phyloP scores from a whole-genome alignment of 2,797 vertebrate species.

The Trematomus bernacchii region DNA sequence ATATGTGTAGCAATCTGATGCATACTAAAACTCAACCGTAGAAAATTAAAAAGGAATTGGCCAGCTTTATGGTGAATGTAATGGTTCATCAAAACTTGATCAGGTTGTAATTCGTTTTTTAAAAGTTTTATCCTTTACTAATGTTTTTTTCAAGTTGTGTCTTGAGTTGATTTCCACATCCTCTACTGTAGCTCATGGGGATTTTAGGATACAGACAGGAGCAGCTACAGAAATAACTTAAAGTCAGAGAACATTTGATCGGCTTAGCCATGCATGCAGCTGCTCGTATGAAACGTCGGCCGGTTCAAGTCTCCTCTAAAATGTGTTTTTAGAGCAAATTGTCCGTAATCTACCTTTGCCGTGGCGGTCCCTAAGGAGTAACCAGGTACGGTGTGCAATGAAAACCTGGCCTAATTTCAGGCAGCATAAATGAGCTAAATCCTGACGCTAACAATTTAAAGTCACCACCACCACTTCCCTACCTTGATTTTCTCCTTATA shows the following conservation, averaged over 20 bases:
- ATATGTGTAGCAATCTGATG: conserved; percentile 2
- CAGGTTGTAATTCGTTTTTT: background rate
- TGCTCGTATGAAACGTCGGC: conserved; percentile 30
- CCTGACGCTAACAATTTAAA: conserved; percentile 68
- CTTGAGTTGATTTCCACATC: conserved; percentile 1
- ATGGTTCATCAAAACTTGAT: conserved; percentile 1
- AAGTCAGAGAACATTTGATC: conserved; percentile 46
- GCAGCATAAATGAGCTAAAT: conserved; percentile 71
- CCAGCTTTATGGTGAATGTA: conserved; percentile 24
- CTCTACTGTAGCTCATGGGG: background rate
- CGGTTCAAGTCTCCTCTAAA: conserved; percentile 24
- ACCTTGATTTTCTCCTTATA: conserved; percentile 65
- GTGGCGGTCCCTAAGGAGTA: conserved; percentile 55
- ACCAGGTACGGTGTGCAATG: conserved; percentile 56
- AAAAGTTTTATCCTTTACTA: too few species aligned
- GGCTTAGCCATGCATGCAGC: conserved; percentile 42
- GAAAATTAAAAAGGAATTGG: conserved; percentile 4
- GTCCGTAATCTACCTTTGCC: conserved; percentile 70
- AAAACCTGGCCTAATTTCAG: conserved; percentile 75
- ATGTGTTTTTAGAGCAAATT: conserved; percentile 64
- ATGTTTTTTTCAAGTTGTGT: too few species aligned
- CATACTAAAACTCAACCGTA: background rate
- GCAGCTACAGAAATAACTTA: conserved; percentile 6
- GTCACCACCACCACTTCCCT: conserved; percentile 56
- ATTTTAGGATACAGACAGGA: conserved; percentile 26